Evolutionary conservation across 2,113 vertebrate species (phyloP).

Genomic region (Eulacestoma nigropectus): DNA sequence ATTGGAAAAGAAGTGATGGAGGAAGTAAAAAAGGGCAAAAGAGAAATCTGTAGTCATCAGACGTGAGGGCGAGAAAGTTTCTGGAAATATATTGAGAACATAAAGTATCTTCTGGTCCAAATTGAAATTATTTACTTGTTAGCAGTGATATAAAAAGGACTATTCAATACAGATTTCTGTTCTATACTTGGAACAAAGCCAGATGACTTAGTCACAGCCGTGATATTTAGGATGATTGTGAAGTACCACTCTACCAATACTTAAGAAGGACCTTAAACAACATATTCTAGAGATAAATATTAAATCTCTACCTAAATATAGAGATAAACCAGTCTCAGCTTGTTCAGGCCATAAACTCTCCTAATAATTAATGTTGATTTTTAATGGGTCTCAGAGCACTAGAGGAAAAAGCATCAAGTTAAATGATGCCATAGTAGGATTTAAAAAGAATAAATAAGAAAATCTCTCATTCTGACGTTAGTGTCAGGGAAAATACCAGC

Average conservation of each 20-base stretch:
- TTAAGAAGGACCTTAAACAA: background rate
- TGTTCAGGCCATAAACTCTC: background rate
- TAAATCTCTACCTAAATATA: no score
- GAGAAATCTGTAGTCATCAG: background rate
- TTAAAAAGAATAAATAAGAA: background rate
- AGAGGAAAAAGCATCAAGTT: background rate
- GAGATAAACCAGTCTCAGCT: no score
- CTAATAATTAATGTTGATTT: background rate
- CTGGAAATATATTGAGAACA: background rate
- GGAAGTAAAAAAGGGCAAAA: background rate
- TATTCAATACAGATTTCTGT: background rate
- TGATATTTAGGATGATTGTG: background rate
- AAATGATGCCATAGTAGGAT: background rate
- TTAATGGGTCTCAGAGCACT: background rate
- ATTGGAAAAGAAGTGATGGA: background rate
- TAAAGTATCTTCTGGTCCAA: background rate
- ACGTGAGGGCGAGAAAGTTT: background rate
- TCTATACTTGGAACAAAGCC: background rate
- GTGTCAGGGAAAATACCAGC: background rate
- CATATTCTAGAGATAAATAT: background rate
- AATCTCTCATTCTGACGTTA: background rate
- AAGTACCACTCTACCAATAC: background rate
- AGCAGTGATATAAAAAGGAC: background rate
- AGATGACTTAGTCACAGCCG: background rate
- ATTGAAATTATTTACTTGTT: background rate